Base-by-base conservation (phyloP, 2,797 vertebrate genomes). In the Poeciliopsis paucimaculata region DNA sequence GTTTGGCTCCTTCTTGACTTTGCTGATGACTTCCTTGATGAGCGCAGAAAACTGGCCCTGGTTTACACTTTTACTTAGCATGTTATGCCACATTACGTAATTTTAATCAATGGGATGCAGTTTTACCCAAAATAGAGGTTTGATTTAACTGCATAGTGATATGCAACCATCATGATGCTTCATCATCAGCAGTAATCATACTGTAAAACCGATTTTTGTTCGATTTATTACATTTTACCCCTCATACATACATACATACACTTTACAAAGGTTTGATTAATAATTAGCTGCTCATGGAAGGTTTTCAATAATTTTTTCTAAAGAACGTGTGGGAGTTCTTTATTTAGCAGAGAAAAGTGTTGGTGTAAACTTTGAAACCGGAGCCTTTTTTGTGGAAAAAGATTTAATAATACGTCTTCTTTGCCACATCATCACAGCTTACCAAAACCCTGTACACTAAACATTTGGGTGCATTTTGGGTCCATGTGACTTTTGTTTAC, bases 101-200 rank as follows among this genome's bases (percentile, higher is more conserved):
- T 64, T 51, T 47, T 11, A 68, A 72, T 76, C 43, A 75, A 43
- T 62, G 4, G 8, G 10, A 13, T 28, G 49, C 41, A 23, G 68
- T 39, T 31, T n/a, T 45, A 18, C 12, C 28, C 39, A 9, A 39
- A 28, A 5, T 0, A 68, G 66, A 78, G 73, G 72, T 73, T 15
- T 4, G 16, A 76, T 76, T 86, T 77, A 75, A 13, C 8, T 43
- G 2, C 74, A 23, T 62, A 1, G 60, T 47, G 64, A 77, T 41
- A 2, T 66, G 60, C 73, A 81, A 0, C 46, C 82, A 72, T 73
- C 77, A 28, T 11, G n/a, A n/a, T 23, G 45, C 75, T 64, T 45
- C 4, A 53, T 28, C 55, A 66, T 78, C 28, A 82, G 0, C 55
- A 71, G 73, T 77, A 57, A n/a, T 76, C 57, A 46, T 83, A 26